Evolutionary conservation across 1,140 invertebrate genomes (phyloP), one percentile per base, ranked within the genome.

Genomic region (Caerostris darwini): DNA sequence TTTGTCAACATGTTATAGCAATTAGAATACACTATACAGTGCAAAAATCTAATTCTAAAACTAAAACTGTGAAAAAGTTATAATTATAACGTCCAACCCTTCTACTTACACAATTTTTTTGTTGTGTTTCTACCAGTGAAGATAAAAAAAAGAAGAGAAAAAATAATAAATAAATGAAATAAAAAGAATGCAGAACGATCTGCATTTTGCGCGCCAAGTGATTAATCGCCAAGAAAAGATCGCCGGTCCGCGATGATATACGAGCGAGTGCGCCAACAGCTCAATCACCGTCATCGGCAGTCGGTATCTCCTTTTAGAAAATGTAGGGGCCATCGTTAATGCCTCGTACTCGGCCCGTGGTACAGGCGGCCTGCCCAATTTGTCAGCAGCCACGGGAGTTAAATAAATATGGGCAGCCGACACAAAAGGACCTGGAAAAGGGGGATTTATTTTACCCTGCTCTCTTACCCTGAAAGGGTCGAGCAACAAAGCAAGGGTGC

Each of bases 281-380:
- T 93, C 92, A 93, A 93, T 93, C 92, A 93, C 82, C 92, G 92
- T 93, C 92, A 93, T 8, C 54, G 17, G 10, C 92, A 93, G 82
- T 93, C 61, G 82, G 61, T 67, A 64, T 87, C 81, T 93, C 90
- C 82, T 92, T 92, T 85, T 85, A 64, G 34, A 92, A 85, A 92
- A 92, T 92, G 77, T 67, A 17, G 34, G 67, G 59, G 90, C 90
- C 81, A 85, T 92, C 90, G 77, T 85, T 92, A 92, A 92, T 92
- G 67, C 90, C 58, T 85, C 67, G 81, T 92, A 90, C 88, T 90
- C 58, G 67, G 88, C 64, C 58, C 17, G 50, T 58, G 85, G 58
- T 67, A 90, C 88, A 90, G 88, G 88, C 88, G 88, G 88, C 88
- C 71, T 64, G 58, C 58, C 90, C 90, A 85, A 92, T 92, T 92